Conservation (phyloP, 2,113 vertebrate genomes). For the Atlantisia rogersi region DNA sequence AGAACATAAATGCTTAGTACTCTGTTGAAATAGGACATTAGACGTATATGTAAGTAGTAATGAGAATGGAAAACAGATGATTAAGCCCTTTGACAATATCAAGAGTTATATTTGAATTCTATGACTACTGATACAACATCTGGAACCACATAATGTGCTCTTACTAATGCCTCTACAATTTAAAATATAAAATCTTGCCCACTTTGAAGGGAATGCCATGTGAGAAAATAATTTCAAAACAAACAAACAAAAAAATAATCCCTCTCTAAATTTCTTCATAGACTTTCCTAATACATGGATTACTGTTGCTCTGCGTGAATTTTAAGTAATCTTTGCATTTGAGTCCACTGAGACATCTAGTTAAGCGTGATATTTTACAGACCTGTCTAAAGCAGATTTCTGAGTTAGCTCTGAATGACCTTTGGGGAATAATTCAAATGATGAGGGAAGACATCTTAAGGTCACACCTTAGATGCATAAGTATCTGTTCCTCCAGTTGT, state of each 20-base stretch:
- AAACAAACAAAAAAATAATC: not conserved
- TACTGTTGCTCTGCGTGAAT: accelerated
- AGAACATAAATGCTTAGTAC: not conserved
- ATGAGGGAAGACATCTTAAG: not conserved
- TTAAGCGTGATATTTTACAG: not conserved
- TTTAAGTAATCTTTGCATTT: not conserved
- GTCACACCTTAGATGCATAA: not conserved
- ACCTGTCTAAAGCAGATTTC: not conserved
- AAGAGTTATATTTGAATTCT: not conserved
- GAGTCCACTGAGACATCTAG: accelerated
- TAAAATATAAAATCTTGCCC: not conserved
- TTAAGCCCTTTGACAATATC: not conserved
- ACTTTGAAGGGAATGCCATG: not conserved
- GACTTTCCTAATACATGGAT: not conserved
- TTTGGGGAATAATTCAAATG: not conserved
- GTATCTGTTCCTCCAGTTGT: not conserved
- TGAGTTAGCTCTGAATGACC: not conserved
- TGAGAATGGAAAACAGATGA: not conserved
- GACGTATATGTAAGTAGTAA: not conserved
- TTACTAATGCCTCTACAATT: not conserved
- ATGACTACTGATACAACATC: not conserved
- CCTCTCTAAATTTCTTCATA: not conserved
- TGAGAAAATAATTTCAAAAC: not conserved
- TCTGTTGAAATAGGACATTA: not conserved
- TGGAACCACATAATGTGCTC: not conserved